Evolutionary conservation across 2,888 invertebrate species (phyloP), one percentile per base, ranked within the genome.

Genomic region (Philhelius pedissequus): DNA sequence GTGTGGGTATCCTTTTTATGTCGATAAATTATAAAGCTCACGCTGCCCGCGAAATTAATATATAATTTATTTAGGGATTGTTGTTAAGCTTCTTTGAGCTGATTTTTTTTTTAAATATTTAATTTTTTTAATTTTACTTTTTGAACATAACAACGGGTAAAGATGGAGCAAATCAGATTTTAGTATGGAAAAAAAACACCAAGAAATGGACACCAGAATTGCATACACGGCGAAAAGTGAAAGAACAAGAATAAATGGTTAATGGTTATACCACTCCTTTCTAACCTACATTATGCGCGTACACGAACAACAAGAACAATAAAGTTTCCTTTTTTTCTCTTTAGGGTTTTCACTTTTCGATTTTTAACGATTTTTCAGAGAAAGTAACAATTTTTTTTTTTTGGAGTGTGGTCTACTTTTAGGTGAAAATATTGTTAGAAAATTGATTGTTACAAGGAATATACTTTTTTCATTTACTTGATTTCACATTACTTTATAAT

Each of bases 251-350:
- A 73, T 54, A 13, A 80, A 77, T 40, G 78, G 79, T 79, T 83
- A 75, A 81, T 40, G 78, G 79, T 79, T 83, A 68, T 78, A 79
- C 74, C 74, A 83, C 83, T 79, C 79, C 83, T 75, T 83, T 64
- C 74, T 83, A 79, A 83, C 83, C 83, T 75, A 83, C 73, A 74
- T 83, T 64, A 78, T 40, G 69, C 83, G 52, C 74, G 79, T 69
- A 52, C 48, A 58, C 48, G 56, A 48, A 64, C 64, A 56, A 56
- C 13, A 64, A 52, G 11, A 38, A 32, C 22, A 62, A 62, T 22
- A 68, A 64, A 66, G 69, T 79, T 74, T 58, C 38, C 56, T 68
- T 69, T 75, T 43, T 40, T 35, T 60, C 50, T 76, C 60, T 20
- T 50, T 64, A 64, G 48, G 45, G 32, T 64, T 64, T 64, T 64